These are phyloP conservation scores for Mirounga angustirostris DNA, from an alignment of 2,113 vertebrate species.

Conservation along the genomic window DNA sequence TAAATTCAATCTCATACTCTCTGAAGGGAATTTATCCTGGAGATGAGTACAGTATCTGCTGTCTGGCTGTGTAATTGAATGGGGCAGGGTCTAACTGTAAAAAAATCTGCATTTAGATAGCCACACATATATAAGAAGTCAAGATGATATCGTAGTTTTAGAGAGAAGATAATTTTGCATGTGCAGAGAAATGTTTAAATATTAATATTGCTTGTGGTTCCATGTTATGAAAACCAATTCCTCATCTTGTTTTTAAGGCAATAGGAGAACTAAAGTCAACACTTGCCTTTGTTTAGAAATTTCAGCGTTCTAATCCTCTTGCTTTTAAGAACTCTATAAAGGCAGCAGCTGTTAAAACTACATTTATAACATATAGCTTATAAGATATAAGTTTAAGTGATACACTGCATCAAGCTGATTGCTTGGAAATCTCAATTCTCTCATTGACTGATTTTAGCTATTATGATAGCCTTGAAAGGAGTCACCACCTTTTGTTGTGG, in stretches of 20 bases:
- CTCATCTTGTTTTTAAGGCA: constrained; percentile 63
- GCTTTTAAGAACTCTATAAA: constrained; percentile 41
- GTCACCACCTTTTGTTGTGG: constrained; percentile 40
- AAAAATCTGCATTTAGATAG: constrained; percentile 75
- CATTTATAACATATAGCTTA: constrained; percentile 8
- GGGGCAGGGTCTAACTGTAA: constrained; percentile 25
- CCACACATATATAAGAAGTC: constrained; percentile 27
- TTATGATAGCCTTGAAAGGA: constrained; percentile 61
- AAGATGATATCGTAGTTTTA: constrained; percentile 28
- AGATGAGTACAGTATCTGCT: constrained; percentile 58
- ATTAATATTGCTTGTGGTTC: constrained; percentile 55
- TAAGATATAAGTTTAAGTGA: constrained; percentile 30
- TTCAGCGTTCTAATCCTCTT: constrained; percentile 14
- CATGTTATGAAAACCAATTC: constrained; percentile 20
- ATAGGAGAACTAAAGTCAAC: constrained; percentile 26
- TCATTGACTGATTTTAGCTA: constrained; percentile 53
- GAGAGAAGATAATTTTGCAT: constrained; percentile 58
- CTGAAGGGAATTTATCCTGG: constrained; percentile 70
- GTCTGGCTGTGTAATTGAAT: constrained; percentile 62
- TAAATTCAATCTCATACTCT: constrained; percentile 74
- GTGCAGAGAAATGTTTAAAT: constrained; percentile 59
- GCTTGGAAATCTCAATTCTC: constrained; percentile 21
- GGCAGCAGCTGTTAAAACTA: neutral
- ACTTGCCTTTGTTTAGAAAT: constrained; percentile 48
- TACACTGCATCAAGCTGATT: neutral